These are phyloP conservation scores for Rhodinocichla rosea DNA, from an alignment of 2,113 vertebrate genomes.

Conservation along the genomic window DNA sequence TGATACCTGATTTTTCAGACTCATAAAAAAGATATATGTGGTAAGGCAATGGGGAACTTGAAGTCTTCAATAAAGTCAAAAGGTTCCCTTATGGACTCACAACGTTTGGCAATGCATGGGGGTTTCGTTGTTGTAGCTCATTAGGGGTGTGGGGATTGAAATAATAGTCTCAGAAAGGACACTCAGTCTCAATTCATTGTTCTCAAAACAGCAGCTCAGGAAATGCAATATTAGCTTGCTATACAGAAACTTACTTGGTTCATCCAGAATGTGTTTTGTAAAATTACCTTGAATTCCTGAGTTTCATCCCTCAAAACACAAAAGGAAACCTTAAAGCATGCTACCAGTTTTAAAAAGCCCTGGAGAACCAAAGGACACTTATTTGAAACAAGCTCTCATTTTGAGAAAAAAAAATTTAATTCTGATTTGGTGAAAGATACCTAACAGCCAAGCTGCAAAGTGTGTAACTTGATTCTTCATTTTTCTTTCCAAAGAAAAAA, in stretches of 20 bases:
- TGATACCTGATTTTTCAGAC: not conserved
- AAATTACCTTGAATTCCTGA: not conserved
- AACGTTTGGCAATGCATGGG: not conserved
- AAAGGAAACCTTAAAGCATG: not conserved
- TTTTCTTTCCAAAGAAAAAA: not conserved
- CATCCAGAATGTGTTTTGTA: not conserved
- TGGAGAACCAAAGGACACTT: not conserved
- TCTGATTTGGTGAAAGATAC: not conserved
- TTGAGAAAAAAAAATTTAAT: not conserved
- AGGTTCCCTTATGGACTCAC: not conserved
- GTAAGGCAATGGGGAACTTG: not conserved
- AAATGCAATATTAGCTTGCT: not conserved
- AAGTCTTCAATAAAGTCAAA: not conserved
- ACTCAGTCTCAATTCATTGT: not conserved
- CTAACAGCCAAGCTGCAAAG: constrained; percentile 28
- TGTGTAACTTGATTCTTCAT: constrained; percentile 58
- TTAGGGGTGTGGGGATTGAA: not conserved
- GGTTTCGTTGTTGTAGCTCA: not conserved
- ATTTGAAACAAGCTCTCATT: not conserved
- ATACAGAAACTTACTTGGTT: not conserved
- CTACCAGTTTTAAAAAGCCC: not conserved
- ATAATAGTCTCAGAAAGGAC: not conserved
- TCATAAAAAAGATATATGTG: not conserved
- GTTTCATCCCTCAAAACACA: not conserved
- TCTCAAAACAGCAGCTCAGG: not conserved